Evolutionary conservation across 2,888 invertebrate genomes (phyloP).

Genomic region (Vandiemenella viatica): DNA sequence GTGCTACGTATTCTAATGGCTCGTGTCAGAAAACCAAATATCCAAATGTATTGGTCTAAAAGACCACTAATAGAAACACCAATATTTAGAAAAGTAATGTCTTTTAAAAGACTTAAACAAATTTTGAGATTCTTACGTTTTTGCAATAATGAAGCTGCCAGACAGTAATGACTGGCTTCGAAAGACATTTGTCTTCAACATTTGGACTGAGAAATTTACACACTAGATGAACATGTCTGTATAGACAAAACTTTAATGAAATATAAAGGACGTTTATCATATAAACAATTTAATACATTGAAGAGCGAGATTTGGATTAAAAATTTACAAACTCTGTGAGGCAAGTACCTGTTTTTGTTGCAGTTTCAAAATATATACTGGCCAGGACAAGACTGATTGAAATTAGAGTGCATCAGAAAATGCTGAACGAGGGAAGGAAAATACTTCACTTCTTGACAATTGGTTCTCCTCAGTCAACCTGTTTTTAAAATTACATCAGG

Average conservation of each 20-base stretch:
- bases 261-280: conserved; percentile 7
- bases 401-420: not conserved
- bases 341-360: conserved; percentile 5
- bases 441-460: too few species aligned
- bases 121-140: not conserved
- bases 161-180: not conserved
- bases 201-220: not conserved
- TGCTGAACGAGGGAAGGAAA: not conserved
- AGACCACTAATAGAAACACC: not conserved
- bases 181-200: not conserved
- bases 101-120: not conserved
- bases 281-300: conserved; percentile 8
- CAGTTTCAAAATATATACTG: conserved; percentile 9
- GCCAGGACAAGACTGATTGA: conserved; percentile 1
- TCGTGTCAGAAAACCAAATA: not conserved
- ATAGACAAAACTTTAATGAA: conserved; percentile 7
- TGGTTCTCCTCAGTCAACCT: too few species aligned
- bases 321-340: conserved; percentile 11
- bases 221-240: not conserved
- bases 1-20: not conserved
- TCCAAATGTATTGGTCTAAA: not conserved
- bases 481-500: too few species aligned
- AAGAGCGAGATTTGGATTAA: conserved; percentile 10
- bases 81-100: not conserved
- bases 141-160: too few species aligned